A percentile compares a stretch with the other conserved stretches of the same genome.
Evolutionary conservation across 2,888 invertebrate species (phyloP).

Genomic region (Troides aeacus): DNA sequence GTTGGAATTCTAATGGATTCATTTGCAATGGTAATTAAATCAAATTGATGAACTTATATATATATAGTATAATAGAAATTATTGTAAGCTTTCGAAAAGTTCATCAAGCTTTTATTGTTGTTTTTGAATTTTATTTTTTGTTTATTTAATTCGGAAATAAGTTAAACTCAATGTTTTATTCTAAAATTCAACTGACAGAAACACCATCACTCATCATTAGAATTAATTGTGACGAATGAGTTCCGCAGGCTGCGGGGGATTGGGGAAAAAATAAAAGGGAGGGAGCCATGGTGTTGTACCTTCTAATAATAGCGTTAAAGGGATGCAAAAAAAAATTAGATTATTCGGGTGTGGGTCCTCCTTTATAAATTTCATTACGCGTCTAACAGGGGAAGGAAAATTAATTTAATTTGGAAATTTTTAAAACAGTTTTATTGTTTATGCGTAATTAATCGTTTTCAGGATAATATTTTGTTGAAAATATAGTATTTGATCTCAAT

Average conservation of each 20-base stretch:
- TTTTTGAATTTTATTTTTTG: background rate
- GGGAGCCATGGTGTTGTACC: background rate
- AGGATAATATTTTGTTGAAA: no score
- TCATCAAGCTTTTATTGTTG: no score
- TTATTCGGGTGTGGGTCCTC: no score
- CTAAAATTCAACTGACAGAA: constrained; percentile 9
- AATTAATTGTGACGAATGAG: constrained; percentile 20
- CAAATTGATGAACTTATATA: no score
- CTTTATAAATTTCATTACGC: no score
- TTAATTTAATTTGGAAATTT: no score
- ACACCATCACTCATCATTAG: constrained; percentile 17
- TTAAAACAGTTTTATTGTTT: no score
- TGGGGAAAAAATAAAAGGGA: background rate
- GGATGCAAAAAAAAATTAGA: background rate
- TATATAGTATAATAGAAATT: no score
- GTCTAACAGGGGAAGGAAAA: no score
- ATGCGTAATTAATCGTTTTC: no score
- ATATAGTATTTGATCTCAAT: no score
- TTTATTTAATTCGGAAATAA: background rate
- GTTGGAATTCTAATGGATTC: constrained; percentile 12
- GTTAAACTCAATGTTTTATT: background rate
- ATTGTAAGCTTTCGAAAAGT: no score
- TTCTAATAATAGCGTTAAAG: background rate
- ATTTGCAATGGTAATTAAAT: constrained; percentile 5
- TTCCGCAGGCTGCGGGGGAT: constrained; percentile 1